Conservation (phyloP, 2,797 vertebrate species). For the Halcyon smyrnensis region DNA sequence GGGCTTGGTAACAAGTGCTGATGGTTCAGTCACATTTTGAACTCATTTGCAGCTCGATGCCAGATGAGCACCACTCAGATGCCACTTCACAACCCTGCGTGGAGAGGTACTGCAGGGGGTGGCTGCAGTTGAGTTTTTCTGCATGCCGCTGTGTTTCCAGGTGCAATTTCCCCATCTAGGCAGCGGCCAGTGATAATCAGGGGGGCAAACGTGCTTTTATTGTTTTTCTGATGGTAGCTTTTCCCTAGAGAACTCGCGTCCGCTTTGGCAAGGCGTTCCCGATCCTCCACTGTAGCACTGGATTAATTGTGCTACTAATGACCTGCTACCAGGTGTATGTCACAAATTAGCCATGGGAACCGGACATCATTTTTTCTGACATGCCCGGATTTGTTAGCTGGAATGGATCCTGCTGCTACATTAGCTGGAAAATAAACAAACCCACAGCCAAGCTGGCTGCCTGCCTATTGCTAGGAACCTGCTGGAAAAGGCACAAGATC, state of each 20-base stretch:
- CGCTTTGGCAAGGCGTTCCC: fast-evolving
- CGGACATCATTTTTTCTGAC: background rate
- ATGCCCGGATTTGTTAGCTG: background rate
- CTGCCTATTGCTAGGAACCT: constrained; percentile 18
- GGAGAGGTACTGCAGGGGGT: background rate
- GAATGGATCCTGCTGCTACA: constrained; percentile 41
- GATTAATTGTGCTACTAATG: background rate
- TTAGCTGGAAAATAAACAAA: constrained; percentile 61
- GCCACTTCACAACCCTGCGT: background rate
- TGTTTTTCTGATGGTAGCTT: background rate
- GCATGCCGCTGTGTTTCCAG: background rate
- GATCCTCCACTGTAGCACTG: fast-evolving
- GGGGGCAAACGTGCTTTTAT: background rate
- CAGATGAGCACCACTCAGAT: background rate
- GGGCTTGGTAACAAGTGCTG: background rate
- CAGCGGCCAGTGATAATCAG: background rate
- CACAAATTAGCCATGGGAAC: background rate
- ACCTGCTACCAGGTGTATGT: background rate
- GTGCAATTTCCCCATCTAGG: background rate
- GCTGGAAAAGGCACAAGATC: constrained; percentile 1
- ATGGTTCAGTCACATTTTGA: background rate
- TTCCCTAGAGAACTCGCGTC: fast-evolving
- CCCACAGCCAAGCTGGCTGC: constrained; percentile 12
- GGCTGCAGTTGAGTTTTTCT: background rate
- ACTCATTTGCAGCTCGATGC: fast-evolving